Evolutionary conservation across 2,888 invertebrate genomes (phyloP), one percentile per base, ranked within the genome.

Genomic region (Heliconius sara): DNA sequence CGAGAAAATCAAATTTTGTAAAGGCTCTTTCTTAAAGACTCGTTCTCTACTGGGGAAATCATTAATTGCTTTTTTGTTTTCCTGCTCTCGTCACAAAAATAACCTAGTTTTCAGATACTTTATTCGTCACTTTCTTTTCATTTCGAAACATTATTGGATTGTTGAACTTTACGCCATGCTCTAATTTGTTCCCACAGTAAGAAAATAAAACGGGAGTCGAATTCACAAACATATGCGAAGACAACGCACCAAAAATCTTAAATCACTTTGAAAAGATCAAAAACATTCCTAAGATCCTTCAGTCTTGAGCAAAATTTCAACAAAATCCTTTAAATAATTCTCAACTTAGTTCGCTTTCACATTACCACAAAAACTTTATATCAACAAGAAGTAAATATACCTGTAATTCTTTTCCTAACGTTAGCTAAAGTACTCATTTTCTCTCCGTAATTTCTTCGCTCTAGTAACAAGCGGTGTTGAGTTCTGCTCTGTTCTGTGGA

Each of bases 261-360:
- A 52, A 1, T 70, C 13, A n/a, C 0, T 68, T 39, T 70, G 25
- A 43, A 70, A 3, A 43, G 6, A 70, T 25, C 70, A 70, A 70
- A 70, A n/a, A 25, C 43, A 70, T 43, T 70, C 13, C n/a, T n/a
- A 25, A 25, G 70, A n/a, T 43, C 13, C 3, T 70, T 13, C 13
- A 70, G 25, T 70, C 43, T 70, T 43, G 70, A 39, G 43, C 12
- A 43, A 70, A 70, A 13, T 70, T 70, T n/a, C 16, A 25, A 43
- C 70, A n/a, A 43, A 70, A 70, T 70, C 70, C 68, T 68, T 68
- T 68, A 39, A 34, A 68, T 39, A 68, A 13, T 39, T 39, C 12
- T 39, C 0, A 68, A 68, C 39, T 67, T 67, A 30, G 66, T 30
- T n/a, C 4, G 12, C 39, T 34, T 68, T n/a, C 68, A 68, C n/a